These are phyloP conservation scores for Scaptodrosophila lebanonensis DNA, from an alignment of 1,140 invertebrate species.

Conservation along the genomic window DNA sequence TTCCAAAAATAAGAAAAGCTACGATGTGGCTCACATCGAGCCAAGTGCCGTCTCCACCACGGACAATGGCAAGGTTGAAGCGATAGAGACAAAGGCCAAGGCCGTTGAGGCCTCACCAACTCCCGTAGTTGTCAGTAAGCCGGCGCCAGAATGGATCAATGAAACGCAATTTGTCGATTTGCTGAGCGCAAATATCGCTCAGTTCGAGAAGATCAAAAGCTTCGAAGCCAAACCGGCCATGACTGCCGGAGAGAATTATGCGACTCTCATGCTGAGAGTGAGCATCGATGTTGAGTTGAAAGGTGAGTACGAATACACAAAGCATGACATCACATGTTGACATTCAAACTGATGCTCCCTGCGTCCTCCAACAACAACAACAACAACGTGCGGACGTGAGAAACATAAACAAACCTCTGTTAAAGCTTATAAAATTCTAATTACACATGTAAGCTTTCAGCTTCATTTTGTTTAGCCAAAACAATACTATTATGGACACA, in stretches of 20 bases:
- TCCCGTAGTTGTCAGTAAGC: constrained; percentile 1
- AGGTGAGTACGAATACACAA: constrained; percentile 28
- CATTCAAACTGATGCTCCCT: too few relatives aligned
- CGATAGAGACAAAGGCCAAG: background rate
- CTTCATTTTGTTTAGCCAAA: too few relatives aligned
- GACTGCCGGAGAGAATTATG: constrained; percentile 59
- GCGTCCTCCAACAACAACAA: too few relatives aligned
- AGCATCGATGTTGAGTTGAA: constrained; percentile 51
- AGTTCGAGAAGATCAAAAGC: constrained; percentile 55
- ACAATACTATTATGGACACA: too few relatives aligned
- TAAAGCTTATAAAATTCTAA: too few relatives aligned
- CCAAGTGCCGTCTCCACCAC: background rate
- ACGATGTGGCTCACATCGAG: constrained; percentile 11
- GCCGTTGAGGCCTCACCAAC: background rate
- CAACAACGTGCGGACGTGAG: too few relatives aligned
- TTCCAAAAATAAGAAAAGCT: constrained; percentile 32
- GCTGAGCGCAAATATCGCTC: constrained; percentile 59
- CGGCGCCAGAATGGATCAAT: constrained; percentile 77
- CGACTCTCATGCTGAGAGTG: constrained; percentile 59
- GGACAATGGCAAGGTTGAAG: background rate
- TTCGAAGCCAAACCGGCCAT: constrained; percentile 46
- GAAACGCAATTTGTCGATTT: constrained; percentile 74
- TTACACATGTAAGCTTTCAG: too few relatives aligned
- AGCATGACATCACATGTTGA: constrained; percentile 4
- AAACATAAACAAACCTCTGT: too few relatives aligned